Evolutionary conservation across 2,797 vertebrate genomes (phyloP).

Genomic region (Mergus octosetaceus): DNA sequence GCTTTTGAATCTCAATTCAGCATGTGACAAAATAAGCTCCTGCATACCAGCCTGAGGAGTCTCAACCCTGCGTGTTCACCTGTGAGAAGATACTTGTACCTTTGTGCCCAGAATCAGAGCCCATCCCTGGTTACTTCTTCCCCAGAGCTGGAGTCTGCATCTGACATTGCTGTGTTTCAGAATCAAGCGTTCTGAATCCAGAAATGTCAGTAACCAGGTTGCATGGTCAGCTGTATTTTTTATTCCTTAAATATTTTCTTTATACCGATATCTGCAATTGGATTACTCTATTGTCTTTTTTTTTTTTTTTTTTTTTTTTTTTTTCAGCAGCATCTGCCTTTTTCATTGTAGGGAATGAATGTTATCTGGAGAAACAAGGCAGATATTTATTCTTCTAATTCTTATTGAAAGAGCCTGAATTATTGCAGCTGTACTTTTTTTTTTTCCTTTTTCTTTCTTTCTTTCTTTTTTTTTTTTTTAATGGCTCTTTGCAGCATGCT

Average conservation of each 20-base stretch:
- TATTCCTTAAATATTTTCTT: neutral
- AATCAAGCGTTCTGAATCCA: neutral
- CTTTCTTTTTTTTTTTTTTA: neutral
- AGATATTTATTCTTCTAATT: neutral
- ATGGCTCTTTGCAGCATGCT: neutral
- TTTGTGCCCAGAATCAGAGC: neutral
- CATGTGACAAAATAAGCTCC: neutral
- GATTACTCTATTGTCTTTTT: neutral
- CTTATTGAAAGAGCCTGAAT: neutral
- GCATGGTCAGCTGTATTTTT: neutral
- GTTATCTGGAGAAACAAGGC: neutral
- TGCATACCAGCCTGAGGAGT: neutral
- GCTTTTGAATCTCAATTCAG: neutral
- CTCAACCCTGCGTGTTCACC: neutral
- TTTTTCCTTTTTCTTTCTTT: no score
- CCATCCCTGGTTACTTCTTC: neutral
- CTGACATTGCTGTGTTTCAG: neutral
- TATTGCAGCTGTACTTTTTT: neutral
- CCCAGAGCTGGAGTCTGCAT: neutral
- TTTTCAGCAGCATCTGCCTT: neutral
- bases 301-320: conserved; percentile 3
- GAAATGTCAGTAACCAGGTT: neutral
- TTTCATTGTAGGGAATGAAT: neutral
- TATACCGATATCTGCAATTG: neutral
- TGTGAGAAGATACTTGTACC: neutral